Base-by-base conservation (phyloP, 64 coral and sea anemone species). In the Montipora sp. region DNA sequence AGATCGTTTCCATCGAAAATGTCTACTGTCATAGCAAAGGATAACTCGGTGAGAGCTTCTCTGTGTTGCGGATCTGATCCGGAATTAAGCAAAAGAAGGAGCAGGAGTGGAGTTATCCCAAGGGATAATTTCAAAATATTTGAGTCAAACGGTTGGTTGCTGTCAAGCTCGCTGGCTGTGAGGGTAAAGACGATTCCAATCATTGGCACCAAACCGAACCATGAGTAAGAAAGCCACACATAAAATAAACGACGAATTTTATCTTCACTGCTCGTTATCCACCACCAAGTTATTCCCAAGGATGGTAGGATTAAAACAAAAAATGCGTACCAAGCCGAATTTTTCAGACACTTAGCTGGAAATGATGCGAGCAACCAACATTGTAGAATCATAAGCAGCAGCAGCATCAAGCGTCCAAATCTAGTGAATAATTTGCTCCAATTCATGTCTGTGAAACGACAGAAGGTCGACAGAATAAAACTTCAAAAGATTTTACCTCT, bases 171-270 rank as follows among this genome's bases (percentile, higher is more conserved):
- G 5, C 45, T 27, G 22, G 73, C 22, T 21, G 24, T 75, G 23
- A 75, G 73, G 36, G 23, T 9, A 44, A 75, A 75, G 12, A 75
- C 73, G 36, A 75, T 75, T 44, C 23, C 73, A 44, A 75, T 3
- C 73, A 75, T 75, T 12, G 73, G 73, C 73, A 75, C 73, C 36
- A 75, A 75, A 10, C 73, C 73, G 73, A 75, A 3, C 73, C 73
- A 75, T 5, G 24, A 7, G 21, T 75, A 75, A 75, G 73, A 75
- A 75, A 75, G 10, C 73, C 73, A 75, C 8, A 75, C 36, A 13
- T 44, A 46, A 44, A 75, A 75, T 46, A 46, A 27, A 2, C 11
- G 73, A 5, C 22, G 22, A 36, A 44, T 46, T 46, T 75, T 75
- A 36, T 46, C 36, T 46, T 75, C 73, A 12, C 73, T 75, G 36